Evolutionary conservation across 2,888 invertebrate genomes (phyloP), one percentile per base, ranked within the genome.

Genomic region (Leucophora obtusa): DNA sequence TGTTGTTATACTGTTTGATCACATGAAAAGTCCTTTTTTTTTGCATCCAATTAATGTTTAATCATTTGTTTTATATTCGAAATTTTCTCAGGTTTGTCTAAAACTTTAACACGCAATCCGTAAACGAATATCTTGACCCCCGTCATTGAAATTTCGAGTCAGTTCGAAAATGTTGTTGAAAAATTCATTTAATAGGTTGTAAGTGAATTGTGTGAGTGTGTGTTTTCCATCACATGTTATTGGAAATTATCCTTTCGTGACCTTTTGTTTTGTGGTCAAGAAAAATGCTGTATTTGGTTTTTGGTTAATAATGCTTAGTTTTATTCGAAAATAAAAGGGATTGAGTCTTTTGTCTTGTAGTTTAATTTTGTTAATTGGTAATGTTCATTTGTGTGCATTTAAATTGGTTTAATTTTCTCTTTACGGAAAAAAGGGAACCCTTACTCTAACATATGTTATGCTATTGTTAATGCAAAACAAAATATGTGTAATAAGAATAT

Each of bases 231-330:
- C 68, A 79, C 79, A 78, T 82, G 82, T 79, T 78, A 71, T 68
- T 71, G 53, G 54, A 73, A 82, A 82, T 82, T 83, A 83, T 83
- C 83, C 83, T 83, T 83, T 83, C 83, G 83, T 83, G 83, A 82
- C 83, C 83, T 82, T 75, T 83, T 73, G 71, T 69, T 79, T 63
- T 78, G 70, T 69, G 73, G 60, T 60, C 65, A 63, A 38, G 33
- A 15, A 63, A 68, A 56, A 38, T 69, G 10, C 38, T 24, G 35
- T 70, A 47, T 21, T 28, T 15, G 18, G 17, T 33, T 51, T 17
- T 54, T 59, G 59, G 21, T 71, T 60, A 56, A 66, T 56, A 71
- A 63, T 75, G 35, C 68, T 63, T 54, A 33, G 54, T 56, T 68
- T 68, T 18, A 21, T 24, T 8, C 9, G 24, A 28, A 17, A 51